These are phyloP conservation scores for Lepidocyrtinus sp. DNA, from an alignment of 2,888 invertebrate genomes.

Conservation along the genomic window DNA sequence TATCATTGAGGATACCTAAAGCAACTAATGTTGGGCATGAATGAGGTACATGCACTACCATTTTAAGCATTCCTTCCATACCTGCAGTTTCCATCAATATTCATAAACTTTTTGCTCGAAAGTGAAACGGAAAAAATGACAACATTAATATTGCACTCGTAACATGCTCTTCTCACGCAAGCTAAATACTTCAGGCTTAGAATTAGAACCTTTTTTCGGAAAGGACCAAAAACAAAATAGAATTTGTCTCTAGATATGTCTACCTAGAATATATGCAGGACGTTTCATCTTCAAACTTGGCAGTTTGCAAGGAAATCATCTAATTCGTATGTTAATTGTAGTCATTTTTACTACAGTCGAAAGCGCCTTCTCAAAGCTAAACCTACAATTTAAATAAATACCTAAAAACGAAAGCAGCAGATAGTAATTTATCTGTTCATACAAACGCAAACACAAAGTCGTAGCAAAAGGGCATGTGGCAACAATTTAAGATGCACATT, in stretches of 20 bases:
- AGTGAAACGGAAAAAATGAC: not conserved
- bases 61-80: not conserved
- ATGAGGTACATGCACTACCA: too few species aligned
- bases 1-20: too few species aligned
- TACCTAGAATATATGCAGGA: not conserved
- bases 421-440: too few species aligned
- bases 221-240: conserved; percentile 9
- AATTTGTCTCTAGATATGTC: conserved; percentile 7
- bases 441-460: too few species aligned
- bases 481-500: too few species aligned
- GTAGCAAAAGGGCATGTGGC: too few species aligned
- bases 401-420: not conserved
- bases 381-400: not conserved
- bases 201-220: not conserved
- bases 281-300: too few species aligned
- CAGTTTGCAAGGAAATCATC: conserved; percentile 62
- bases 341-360: not conserved
- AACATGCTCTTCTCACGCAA: conserved; percentile 17
- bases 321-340: conserved; percentile 60
- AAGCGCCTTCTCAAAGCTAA: not conserved
- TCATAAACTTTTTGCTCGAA: not conserved
- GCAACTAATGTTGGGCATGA: too few species aligned
- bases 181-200: too few species aligned
- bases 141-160: not conserved
- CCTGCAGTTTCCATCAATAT: not conserved